Conservation (phyloP, 2,797 vertebrate species). For the Knipowitschia caucasica region DNA sequence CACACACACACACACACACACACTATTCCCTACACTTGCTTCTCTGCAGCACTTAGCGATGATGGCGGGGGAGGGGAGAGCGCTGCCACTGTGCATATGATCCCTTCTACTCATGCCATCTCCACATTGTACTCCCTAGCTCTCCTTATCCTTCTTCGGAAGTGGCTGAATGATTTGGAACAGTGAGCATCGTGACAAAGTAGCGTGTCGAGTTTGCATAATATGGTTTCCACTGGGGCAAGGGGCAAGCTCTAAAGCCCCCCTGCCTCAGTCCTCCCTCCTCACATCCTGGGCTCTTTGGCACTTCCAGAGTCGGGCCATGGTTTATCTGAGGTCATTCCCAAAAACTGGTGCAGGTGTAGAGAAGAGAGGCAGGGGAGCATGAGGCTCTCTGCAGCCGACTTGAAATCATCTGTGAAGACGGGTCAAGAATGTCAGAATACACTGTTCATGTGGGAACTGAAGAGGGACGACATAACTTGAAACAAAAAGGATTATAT, state of each 20-base stretch:
- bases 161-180: conserved; percentile 20
- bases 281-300: neutral
- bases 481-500: conserved; percentile 6
- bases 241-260: conserved; percentile 38
- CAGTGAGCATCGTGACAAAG: conserved; percentile 27
- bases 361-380: conserved; percentile 1
- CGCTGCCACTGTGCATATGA: conserved; percentile 55
- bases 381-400: neutral
- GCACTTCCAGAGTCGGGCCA: conserved; percentile 1
- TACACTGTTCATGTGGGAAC: conserved; percentile 11
- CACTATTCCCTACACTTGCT: conserved; percentile 34
- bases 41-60: conserved; percentile 65
- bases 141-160: conserved; percentile 51
- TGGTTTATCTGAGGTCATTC: conserved; percentile 30
- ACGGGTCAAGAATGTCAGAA: conserved; percentile 14
- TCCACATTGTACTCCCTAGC: conserved; percentile 45
- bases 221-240: conserved; percentile 20
- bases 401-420: conserved; percentile 2
- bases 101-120: conserved; percentile 45
- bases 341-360: conserved; percentile 12
- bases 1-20: conserved; percentile 21
- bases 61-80: conserved; percentile 52
- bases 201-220: neutral
- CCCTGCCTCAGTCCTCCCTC: neutral
- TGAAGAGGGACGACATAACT: conserved; percentile 9